Conservation (phyloP, 1,140 invertebrate species). For the Zophobas atratus region DNA sequence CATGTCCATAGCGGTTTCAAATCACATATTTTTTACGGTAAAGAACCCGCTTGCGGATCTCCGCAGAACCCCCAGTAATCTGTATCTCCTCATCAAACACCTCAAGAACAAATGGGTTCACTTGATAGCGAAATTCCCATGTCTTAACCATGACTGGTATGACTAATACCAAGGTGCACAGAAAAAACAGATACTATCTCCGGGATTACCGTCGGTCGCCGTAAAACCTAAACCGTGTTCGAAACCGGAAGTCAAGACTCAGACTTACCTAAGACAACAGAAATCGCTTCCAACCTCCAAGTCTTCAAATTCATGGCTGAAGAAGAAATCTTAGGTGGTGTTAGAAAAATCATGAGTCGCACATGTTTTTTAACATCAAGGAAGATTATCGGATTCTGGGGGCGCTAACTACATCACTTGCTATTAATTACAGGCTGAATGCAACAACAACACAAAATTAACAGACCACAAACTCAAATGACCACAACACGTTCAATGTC, state of each 20-base stretch:
- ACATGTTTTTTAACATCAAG: no score
- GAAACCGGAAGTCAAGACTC: constrained; percentile 5
- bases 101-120: no score
- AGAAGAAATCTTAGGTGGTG: not conserved
- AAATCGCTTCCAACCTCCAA: constrained; percentile 11
- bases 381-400: no score
- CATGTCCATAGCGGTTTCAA: no score
- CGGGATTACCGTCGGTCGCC: no score
- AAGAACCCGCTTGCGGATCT: no score
- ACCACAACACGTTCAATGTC: constrained; percentile 2
- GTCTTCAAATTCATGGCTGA: constrained; percentile 13
- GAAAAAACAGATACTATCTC: not conserved
- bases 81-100: no score
- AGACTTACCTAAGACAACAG: constrained; percentile 27
- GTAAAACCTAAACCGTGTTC: not conserved
- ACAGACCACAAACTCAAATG: not conserved
- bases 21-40: no score
- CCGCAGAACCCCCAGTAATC: no score
- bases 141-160: no score
- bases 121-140: no score
- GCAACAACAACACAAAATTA: not conserved
- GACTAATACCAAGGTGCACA: no score
- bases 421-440: not conserved
- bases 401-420: not conserved
- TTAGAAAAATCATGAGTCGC: constrained; percentile 1